These are phyloP conservation scores for Caenorhabditis plicata DNA, from an alignment of 2,888 invertebrate genomes.

Conservation along the genomic window DNA sequence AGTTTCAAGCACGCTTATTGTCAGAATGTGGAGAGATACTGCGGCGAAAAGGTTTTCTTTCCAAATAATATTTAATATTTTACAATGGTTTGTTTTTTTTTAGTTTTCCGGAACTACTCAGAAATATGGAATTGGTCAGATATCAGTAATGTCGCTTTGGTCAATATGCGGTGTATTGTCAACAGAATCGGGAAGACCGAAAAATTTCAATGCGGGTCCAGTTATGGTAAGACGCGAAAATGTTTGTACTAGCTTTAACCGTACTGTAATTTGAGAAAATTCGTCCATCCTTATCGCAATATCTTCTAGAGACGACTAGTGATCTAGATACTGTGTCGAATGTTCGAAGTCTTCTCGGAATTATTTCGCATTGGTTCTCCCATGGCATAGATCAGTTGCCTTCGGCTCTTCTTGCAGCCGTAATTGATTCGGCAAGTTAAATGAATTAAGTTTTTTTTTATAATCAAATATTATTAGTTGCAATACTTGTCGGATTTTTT, in stretches of 20 bases:
- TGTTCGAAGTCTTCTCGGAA: slow-evolving; percentile 58
- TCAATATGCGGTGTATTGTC: slow-evolving; percentile 50
- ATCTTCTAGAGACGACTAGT: slow-evolving; percentile 29
- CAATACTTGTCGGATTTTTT: slow-evolving; percentile 57
- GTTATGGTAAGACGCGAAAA: background rate
- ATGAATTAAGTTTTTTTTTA: background rate
- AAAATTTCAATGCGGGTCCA: slow-evolving; percentile 17
- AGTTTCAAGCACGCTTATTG: background rate
- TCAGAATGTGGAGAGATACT: background rate
- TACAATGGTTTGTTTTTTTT: background rate
- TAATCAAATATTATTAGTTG: slow-evolving; percentile 15
- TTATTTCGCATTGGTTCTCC: slow-evolving; percentile 61
- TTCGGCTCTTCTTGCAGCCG: slow-evolving; percentile 40
- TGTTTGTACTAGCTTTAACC: background rate
- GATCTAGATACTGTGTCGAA: slow-evolving; percentile 60
- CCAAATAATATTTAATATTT: slow-evolving; percentile 5
- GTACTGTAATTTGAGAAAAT: slow-evolving; percentile 7
- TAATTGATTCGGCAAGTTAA: slow-evolving; percentile 42
- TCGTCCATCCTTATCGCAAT: slow-evolving; percentile 17
- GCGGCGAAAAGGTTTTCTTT: slow-evolving; percentile 1
- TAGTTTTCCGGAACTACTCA: slow-evolving; percentile 16
- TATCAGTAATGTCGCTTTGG: slow-evolving; percentile 53
- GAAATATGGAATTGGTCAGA: slow-evolving; percentile 48
- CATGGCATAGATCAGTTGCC: slow-evolving; percentile 50
- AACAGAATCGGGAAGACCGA: slow-evolving; percentile 16